A percentile compares a stretch with the other conserved stretches of the same genome.
Conservation (phyloP, 2,797 vertebrate species). For the Pipistrellus pipistrellus region DNA sequence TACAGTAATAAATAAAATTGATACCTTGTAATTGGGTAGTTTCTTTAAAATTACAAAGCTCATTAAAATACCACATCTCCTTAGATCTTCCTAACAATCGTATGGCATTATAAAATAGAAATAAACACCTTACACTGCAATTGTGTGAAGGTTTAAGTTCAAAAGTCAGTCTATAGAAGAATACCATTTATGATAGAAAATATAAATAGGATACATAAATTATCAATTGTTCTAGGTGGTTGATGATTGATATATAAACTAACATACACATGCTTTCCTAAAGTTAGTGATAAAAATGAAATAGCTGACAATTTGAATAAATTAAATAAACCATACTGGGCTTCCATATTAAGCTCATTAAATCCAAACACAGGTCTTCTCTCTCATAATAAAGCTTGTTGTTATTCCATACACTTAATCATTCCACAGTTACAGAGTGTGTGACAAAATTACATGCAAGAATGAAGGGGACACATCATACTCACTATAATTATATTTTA, state of each 20-base stretch:
- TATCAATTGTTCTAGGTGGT: not conserved
- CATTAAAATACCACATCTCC: conserved; percentile 3
- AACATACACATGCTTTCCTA: not conserved
- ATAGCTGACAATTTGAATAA: not conserved
- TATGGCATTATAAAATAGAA: conserved; percentile 21
- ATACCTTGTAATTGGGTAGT: conserved; percentile 30
- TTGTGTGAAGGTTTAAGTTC: conserved; percentile 17
- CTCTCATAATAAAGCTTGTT: conserved; percentile 19
- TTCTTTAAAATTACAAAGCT: conserved; percentile 59
- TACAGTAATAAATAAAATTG: conserved; percentile 74
- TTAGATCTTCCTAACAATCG: conserved; percentile 51
- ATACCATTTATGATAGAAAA: not conserved
- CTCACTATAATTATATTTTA: conserved; percentile 60
- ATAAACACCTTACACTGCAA: not conserved
- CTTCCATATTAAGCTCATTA: conserved; percentile 27
- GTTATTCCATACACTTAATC: not conserved
- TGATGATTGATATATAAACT: not conserved
- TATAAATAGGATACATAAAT: conserved; percentile 10
- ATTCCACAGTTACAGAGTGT: conserved; percentile 23
- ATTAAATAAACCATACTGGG: not conserved
- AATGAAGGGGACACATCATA: conserved; percentile 12
- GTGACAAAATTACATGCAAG: conserved; percentile 59
- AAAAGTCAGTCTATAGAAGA: conserved; percentile 9
- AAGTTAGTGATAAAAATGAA: conserved; percentile 10
- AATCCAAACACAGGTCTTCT: conserved; percentile 9